These are phyloP conservation scores for Suricata suricatta DNA, from an alignment of 2,113 vertebrate species.

Conservation along the genomic window DNA sequence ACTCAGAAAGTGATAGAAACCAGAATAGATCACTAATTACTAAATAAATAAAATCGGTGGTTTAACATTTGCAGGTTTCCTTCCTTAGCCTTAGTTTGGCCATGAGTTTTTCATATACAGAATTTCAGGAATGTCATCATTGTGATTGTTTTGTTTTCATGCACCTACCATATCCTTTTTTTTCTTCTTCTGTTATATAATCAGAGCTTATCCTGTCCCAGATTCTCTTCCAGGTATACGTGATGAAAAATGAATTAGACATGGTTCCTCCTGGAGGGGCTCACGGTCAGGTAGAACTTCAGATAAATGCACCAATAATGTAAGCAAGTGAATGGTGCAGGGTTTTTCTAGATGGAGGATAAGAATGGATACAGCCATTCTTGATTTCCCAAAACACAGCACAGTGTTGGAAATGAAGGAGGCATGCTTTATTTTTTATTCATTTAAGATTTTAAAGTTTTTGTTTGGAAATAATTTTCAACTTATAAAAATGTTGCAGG, in stretches of 20 bases:
- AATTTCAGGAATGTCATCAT: background rate
- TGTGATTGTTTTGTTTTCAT: background rate
- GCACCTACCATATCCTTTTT: background rate
- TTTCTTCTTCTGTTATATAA: background rate
- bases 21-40: background rate
- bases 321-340: background rate
- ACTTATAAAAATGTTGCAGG: background rate
- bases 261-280: background rate
- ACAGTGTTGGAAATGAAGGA: background rate
- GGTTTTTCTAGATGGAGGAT: fast-evolving
- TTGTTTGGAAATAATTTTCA: conserved; percentile 1
- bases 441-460: background rate
- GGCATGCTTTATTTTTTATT: background rate
- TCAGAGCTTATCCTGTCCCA: background rate
- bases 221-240: background rate
- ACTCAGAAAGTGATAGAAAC: background rate
- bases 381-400: background rate
- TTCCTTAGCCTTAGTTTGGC: background rate
- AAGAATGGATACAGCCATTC: background rate
- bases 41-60: background rate
- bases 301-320: background rate
- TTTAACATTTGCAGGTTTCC: background rate
- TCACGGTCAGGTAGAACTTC: background rate
- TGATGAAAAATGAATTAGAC: background rate
- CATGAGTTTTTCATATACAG: background rate